A percentile compares a stretch with the other conserved stretches of the same genome.
phyloP scores from a whole-genome alignment of 2,888 invertebrate genomes.

The Gastracanthus pulcherrimus region DNA sequence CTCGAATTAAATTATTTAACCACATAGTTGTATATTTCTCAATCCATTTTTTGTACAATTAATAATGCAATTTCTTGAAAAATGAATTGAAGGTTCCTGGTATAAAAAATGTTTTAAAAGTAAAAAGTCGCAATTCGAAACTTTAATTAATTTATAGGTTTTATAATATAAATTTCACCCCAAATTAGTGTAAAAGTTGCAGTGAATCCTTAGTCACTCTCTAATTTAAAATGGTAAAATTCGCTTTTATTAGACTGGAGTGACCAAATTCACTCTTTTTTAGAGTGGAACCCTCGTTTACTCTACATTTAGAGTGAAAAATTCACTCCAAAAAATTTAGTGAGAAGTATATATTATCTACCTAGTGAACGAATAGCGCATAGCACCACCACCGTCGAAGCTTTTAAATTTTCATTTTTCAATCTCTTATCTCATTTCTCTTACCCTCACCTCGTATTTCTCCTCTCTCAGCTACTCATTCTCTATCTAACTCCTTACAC shows the following conservation, averaged over 20 bases:
- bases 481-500: background rate
- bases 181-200: too few species aligned
- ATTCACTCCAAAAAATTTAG: too few species aligned
- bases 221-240: background rate
- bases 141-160: too few species aligned
- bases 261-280: too few species aligned
- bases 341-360: background rate
- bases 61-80: too few species aligned
- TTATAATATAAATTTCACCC: too few species aligned
- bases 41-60: too few species aligned
- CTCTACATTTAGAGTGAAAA: background rate
- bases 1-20: too few species aligned
- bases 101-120: background rate
- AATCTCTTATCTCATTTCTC: conserved; percentile 22
- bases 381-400: background rate
- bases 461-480: background rate
- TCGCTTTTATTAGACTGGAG: background rate
- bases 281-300: background rate
- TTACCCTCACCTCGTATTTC: background rate
- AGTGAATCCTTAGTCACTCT: too few species aligned
- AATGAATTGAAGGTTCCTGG: too few species aligned
- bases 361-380: background rate
- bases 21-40: too few species aligned
- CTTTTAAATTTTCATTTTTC: conserved; percentile 35
- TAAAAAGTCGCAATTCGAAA: background rate